Conservation (phyloP, 2,888 invertebrate species). For the Campopleginae sp. region DNA sequence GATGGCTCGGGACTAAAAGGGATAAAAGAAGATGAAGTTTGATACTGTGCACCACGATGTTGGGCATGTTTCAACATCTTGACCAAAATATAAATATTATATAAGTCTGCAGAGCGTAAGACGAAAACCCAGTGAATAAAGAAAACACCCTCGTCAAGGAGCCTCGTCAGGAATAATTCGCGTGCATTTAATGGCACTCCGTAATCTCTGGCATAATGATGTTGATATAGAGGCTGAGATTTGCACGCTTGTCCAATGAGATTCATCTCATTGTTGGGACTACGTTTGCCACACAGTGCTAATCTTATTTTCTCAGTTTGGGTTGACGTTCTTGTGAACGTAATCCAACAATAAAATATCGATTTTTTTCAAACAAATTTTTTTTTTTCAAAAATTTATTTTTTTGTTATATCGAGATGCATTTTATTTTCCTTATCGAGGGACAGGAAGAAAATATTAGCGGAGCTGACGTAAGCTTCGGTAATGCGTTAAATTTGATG, state of each 20-base stretch:
- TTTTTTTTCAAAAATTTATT: no score
- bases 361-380: no score
- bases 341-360: no score
- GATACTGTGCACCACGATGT: not conserved
- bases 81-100: conserved; percentile 20
- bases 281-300: not conserved
- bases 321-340: no score
- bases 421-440: no score
- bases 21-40: conserved; percentile 10
- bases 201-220: not conserved
- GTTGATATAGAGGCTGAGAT: not conserved
- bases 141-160: not conserved
- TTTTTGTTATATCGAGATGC: no score
- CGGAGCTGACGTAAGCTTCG: no score
- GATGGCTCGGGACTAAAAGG: not conserved
- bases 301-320: not conserved
- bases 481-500: no score
- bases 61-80: not conserved
- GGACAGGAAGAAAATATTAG: no score
- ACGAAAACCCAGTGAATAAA: not conserved
- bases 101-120: not conserved
- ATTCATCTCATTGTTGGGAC: not conserved
- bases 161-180: not conserved
- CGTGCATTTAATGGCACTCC: not conserved
- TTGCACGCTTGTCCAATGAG: not conserved